Conservation (phyloP, 64 coral and sea anemone species). For the Trachythela sp. region DNA sequence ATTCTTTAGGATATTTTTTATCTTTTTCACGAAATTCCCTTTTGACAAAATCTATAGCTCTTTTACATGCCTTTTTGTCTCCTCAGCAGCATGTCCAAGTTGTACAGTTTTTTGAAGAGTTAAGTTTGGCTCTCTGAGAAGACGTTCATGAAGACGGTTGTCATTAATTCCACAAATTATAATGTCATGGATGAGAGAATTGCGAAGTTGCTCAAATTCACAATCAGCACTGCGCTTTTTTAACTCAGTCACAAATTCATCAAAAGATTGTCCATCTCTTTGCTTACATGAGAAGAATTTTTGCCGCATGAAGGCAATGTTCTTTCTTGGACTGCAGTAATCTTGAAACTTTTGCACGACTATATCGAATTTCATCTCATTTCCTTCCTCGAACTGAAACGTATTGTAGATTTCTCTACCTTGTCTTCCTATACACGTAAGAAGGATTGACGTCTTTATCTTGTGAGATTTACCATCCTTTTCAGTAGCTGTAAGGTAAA, state of each 20-base stretch:
- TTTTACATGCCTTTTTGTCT: neutral
- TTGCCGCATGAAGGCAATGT: neutral
- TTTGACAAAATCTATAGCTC: neutral
- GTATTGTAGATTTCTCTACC: conserved; percentile 5
- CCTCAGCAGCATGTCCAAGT: neutral
- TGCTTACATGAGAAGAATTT: neutral
- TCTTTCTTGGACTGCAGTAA: neutral
- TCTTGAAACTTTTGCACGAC: neutral
- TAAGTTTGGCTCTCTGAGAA: neutral
- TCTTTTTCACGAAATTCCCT: neutral
- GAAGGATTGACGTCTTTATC: neutral
- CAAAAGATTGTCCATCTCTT: neutral
- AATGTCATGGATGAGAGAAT: neutral
- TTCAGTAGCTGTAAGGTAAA: neutral
- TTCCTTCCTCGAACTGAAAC: neutral
- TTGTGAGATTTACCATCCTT: neutral
- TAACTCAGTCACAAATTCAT: neutral
- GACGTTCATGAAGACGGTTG: neutral
- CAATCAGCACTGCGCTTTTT: neutral
- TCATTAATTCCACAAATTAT: neutral
- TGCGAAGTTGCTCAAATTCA: neutral
- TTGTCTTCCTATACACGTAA: neutral
- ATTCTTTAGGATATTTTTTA: neutral
- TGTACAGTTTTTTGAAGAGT: neutral
- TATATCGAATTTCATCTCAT: neutral